A percentile compares a stretch with the other conserved stretches of the same genome.
Conservation (phyloP, 2,113 vertebrate genomes). For the Alligator mississippiensis region DNA sequence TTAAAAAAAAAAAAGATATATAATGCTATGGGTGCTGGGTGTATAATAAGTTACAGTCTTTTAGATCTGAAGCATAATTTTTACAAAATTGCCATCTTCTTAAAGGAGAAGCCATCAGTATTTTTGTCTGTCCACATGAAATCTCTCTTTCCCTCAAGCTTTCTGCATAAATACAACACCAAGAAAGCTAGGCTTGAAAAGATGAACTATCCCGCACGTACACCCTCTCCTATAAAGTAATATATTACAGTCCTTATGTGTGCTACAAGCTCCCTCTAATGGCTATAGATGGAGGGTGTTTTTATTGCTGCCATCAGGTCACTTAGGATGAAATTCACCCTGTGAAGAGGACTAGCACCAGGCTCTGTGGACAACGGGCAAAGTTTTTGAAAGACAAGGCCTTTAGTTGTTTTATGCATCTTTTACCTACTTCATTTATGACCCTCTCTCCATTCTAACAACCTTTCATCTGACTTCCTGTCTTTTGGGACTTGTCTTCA, state of each 20-base stretch:
- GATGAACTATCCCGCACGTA: neutral
- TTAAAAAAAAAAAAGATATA: neutral
- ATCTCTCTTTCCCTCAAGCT: neutral
- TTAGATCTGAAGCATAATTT: neutral
- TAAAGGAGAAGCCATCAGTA: neutral
- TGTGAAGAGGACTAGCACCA: too few species aligned
- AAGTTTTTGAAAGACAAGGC: neutral
- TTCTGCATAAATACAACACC: neutral
- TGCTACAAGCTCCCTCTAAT: conserved; percentile 10
- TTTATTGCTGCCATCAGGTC: neutral
- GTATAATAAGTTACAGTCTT: neutral
- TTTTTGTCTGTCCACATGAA: neutral
- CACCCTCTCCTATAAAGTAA: neutral
- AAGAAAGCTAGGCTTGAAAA: neutral
- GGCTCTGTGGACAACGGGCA: rapidly evolving
- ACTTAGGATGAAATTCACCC: neutral
- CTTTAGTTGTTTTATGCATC: neutral
- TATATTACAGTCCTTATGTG: neutral
- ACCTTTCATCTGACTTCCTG: neutral
- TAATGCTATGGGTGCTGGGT: neutral
- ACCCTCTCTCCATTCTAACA: neutral
- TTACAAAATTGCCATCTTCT: neutral
- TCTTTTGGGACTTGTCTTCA: neutral
- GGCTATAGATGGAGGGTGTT: rapidly evolving
- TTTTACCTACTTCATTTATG: neutral